A percentile compares a stretch with the other conserved stretches of the same genome.
Conservation (phyloP, 2,113 vertebrate species). For the Gavia stellata region DNA sequence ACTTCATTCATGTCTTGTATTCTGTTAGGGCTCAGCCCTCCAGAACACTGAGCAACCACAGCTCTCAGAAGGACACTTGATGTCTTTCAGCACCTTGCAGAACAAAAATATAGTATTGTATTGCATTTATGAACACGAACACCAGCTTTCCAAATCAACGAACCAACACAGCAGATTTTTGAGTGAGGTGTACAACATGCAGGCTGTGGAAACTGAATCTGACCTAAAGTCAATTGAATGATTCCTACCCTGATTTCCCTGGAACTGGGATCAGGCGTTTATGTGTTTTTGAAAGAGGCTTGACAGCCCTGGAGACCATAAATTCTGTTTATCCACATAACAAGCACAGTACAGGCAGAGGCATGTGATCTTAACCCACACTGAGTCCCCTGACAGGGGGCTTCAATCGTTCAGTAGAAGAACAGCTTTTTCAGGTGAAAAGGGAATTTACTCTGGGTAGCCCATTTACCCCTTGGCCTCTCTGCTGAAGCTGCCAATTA, state of each 20-base stretch:
- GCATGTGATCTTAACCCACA: not conserved
- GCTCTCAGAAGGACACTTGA: not conserved
- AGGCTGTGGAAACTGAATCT: not conserved
- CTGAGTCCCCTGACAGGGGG: not conserved
- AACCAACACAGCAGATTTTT: not conserved
- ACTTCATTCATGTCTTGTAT: not conserved
- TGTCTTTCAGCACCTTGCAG: not conserved
- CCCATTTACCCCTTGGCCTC: not conserved
- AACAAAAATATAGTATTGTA: not conserved
- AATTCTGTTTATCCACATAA: not conserved
- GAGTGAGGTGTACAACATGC: not conserved
- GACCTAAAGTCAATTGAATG: not conserved
- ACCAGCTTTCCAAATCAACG: not conserved
- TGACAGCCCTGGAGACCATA: not conserved
- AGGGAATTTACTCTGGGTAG: not conserved
- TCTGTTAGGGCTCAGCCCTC: not conserved
- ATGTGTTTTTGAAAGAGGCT: not conserved
- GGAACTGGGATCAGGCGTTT: not conserved
- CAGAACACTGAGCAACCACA: not conserved
- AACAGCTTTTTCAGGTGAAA: not conserved
- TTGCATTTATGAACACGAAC: not conserved
- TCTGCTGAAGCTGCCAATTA: not conserved
- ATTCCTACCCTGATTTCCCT: not conserved
- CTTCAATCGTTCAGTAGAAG: not conserved
- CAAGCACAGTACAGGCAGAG: not conserved